Base-by-base conservation (phyloP, 2,888 invertebrate genomes). In the Phyto melanocephala region DNA sequence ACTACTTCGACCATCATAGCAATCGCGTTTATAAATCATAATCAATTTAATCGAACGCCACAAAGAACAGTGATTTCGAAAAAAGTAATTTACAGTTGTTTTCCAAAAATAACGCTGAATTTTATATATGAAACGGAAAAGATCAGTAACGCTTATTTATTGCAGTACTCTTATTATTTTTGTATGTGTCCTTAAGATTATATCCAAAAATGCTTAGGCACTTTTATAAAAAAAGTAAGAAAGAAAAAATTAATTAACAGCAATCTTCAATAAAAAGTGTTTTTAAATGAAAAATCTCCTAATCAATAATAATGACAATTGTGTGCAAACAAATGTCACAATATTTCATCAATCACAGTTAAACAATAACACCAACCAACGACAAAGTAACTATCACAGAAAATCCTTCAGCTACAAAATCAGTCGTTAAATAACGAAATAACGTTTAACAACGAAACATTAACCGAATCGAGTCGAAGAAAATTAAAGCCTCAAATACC, bases 281-380 rank as follows among this genome's bases (percentile, higher is more conserved):
- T 63, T 4, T 11, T 33, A 54, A 62, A 52, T n/a, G 45, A 40
- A 71, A 70, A 35, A 10, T 65, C 11, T 42, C 33, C 45, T 68
- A 56, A 60, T 62, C 77, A 52, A 60, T 40, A 42, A 17, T 22
- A 42, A 60, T 22, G 33, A 17, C 40, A 52, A 62, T 62, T 40
- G n/a, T n/a, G n/a, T n/a, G n/a, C n/a, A 68, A 75, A 28, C 78
- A 65, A 74, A 78, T 81, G 78, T 81, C 81, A 65, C 78, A 81
- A 78, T 78, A 78, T 70, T 75, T 81, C 56, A 81, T 78, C 78
- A 78, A 81, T 78, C 78, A 78, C 74, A 47, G 50, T 47, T 35
- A 58, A 60, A n/a, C 4, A 42, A 42, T 33, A 45, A 37, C 33
- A 20, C 10, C 45, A 15, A 17, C 52, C n/a, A n/a, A 11, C 50